Evolutionary conservation across 2,113 vertebrate genomes (phyloP).

Genomic region (Loxodonta africana): DNA sequence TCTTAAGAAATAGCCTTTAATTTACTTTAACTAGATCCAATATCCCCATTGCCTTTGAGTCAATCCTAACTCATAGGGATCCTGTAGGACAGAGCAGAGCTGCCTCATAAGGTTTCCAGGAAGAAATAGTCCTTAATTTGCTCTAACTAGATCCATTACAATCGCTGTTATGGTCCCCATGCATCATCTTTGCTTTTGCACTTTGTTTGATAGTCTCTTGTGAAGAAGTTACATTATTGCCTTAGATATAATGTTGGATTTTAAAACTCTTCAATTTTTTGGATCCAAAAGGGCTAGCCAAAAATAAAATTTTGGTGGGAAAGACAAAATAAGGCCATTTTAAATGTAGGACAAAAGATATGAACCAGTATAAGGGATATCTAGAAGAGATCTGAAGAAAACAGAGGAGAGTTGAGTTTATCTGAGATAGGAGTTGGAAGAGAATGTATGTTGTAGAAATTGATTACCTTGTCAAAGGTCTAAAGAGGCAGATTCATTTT

Average conservation of each 20-base stretch:
- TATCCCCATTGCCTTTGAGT: too few relatives aligned
- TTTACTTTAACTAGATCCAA: too few relatives aligned
- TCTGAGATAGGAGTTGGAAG: neutral
- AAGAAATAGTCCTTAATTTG: neutral
- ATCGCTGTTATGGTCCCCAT: neutral
- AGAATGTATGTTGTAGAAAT: constrained; percentile 11
- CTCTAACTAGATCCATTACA: neutral
- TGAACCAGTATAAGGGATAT: neutral
- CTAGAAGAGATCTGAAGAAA: neutral
- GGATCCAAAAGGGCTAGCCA: neutral
- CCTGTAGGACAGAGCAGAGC: too few relatives aligned
- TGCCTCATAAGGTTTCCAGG: too few relatives aligned
- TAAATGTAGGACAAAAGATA: neutral
- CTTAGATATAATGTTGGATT: neutral
- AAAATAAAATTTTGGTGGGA: neutral
- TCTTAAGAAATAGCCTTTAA: neutral
- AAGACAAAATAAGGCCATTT: neutral
- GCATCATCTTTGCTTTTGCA: neutral
- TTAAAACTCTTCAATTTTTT: neutral
- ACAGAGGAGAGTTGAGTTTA: neutral
- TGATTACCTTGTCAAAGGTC: constrained; percentile 31
- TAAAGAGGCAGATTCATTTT: neutral
- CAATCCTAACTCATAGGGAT: too few relatives aligned
- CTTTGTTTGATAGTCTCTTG: constrained; percentile 25
- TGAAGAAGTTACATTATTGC: neutral